These are phyloP conservation scores for Planococcus citri DNA, from an alignment of 1,140 invertebrate species.

Conservation along the genomic window DNA sequence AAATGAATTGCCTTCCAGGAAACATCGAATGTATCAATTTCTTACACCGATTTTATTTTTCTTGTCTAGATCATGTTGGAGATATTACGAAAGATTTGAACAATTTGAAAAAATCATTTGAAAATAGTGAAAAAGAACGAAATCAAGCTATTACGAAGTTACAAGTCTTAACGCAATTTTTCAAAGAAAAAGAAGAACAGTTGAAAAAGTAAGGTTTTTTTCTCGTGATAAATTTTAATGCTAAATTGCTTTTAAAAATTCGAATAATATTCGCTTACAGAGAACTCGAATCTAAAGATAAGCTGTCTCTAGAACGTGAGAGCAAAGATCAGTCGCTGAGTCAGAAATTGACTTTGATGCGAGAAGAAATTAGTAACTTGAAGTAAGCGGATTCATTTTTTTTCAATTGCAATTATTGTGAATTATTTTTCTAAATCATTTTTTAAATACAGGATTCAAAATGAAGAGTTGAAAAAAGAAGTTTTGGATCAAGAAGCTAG, in stretches of 20 bases:
- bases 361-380: slow-evolving; percentile 65
- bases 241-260: too few relatives aligned
- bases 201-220: slow-evolving; percentile 63
- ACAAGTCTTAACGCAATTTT: slow-evolving; percentile 72
- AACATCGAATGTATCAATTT: not conserved
- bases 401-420: not conserved
- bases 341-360: slow-evolving; percentile 58
- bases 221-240: too few relatives aligned
- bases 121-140: slow-evolving; percentile 59
- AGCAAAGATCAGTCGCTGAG: slow-evolving; percentile 64
- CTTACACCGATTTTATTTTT: too few relatives aligned
- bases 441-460: slow-evolving; percentile 37
- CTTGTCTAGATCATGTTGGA: slow-evolving; percentile 34
- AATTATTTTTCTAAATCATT: not conserved
- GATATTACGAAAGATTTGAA: slow-evolving; percentile 39
- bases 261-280: slow-evolving; percentile 37
- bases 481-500: slow-evolving; percentile 64
- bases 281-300: slow-evolving; percentile 65
- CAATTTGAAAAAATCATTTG: slow-evolving; percentile 47
- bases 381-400: slow-evolving; percentile 43
- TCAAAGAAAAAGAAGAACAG: slow-evolving; percentile 75
- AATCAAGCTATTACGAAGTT: slow-evolving; percentile 67
- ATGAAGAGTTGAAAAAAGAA: slow-evolving; percentile 60
- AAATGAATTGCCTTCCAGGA: not conserved
- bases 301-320: slow-evolving; percentile 67